Base-by-base conservation (phyloP, 2,888 invertebrate genomes). In the Eupeodes latifasciatus region DNA sequence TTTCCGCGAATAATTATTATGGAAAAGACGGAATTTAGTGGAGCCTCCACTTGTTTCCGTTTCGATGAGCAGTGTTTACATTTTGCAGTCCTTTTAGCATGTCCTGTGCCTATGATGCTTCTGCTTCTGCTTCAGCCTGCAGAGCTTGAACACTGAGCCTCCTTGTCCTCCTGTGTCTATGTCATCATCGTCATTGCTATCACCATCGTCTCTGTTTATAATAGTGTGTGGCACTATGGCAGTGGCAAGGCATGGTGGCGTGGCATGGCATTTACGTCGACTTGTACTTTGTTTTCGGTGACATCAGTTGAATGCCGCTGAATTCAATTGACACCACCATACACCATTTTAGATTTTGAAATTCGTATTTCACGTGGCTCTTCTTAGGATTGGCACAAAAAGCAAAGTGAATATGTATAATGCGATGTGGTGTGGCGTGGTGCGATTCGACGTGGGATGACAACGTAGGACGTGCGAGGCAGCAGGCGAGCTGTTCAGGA, bases 1-100 rank as follows among this genome's bases (percentile, higher is more conserved):
- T 84, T 87, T 87, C 87, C 87, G 84, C 74, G 80, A 74, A 80
- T 81, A 87, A 84, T 87, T 87, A 84, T 81, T 87, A 84, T 81
- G 87, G 80, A 71, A 87, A 84, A 83, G 77, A 66, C 87, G 61
- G 87, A 84, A 84, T 72, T 77, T 74, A 61, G 80, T 62, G 83
- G 83, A 82, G 79, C 64, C 64, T 76, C 53, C 75, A 51, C 78
- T 78, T 78, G 82, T 81, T 84, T 80, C 72, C 84, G 87, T 80
- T 87, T 77, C 87, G 84, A 34, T 67, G 84, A 77, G 67, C 74
- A 74, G 62, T 84, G 77, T 87, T 87, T 87, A 84, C 84, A 72
- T 72, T 83, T 59, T 53, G 62, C 78, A 82, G 69, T 62, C 80
- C 83, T 78, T 84, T 79, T 59, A 34, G 12, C 47, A 57, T 19